Conservation (phyloP, 2,888 invertebrate genomes). For the Euplexia lucipara region DNA sequence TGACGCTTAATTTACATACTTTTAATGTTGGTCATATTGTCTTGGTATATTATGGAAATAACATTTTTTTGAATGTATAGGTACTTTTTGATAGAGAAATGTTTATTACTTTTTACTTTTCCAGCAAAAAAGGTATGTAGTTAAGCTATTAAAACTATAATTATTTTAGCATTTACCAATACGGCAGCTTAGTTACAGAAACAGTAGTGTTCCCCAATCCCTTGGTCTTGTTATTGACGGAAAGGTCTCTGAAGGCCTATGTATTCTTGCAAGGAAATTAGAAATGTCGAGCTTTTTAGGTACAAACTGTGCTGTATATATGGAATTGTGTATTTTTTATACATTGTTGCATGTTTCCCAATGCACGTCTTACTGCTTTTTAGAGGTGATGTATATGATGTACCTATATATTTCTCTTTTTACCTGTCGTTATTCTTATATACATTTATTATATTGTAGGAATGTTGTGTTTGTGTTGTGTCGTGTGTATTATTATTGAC, state of each 20-base stretch:
- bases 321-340: slow-evolving; percentile 25
- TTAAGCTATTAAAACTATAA: slow-evolving; percentile 78
- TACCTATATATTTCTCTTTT: slow-evolving; percentile 44
- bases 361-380: slow-evolving; percentile 52
- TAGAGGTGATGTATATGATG: slow-evolving; percentile 46
- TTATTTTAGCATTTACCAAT: slow-evolving; percentile 90
- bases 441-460: slow-evolving; percentile 27
- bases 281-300: slow-evolving; percentile 61
- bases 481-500: slow-evolving; percentile 35
- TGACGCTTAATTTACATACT: slow-evolving; percentile 81
- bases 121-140: slow-evolving; percentile 84
- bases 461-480: slow-evolving; percentile 48
- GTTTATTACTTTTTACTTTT: slow-evolving; percentile 37
- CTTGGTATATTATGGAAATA: slow-evolving; percentile 12
- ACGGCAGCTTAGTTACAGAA: slow-evolving; percentile 86
- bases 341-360: slow-evolving; percentile 49
- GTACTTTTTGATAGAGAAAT: slow-evolving; percentile 6
- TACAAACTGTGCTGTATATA: slow-evolving; percentile 43
- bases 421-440: slow-evolving; percentile 24
- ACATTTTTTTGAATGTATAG: slow-evolving; percentile 3
- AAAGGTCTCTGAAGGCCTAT: slow-evolving; percentile 43
- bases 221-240: slow-evolving; percentile 68
- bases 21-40: slow-evolving; percentile 77
- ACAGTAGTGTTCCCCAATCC: slow-evolving; percentile 77
- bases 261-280: slow-evolving; percentile 58